These are phyloP conservation scores for Aphis gossypii DNA, from an alignment of 1,140 invertebrate species.

Conservation along the genomic window DNA sequence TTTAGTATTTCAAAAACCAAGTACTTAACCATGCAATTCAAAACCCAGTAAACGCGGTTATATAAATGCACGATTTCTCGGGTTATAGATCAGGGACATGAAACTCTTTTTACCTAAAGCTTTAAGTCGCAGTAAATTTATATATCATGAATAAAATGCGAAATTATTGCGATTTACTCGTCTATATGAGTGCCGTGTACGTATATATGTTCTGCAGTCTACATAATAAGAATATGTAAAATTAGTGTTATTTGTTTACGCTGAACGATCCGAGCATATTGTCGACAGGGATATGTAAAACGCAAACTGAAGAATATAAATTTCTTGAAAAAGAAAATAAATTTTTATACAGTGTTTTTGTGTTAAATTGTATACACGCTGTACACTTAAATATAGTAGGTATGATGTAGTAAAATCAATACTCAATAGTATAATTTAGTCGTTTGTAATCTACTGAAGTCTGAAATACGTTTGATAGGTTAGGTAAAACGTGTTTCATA, in stretches of 20 bases:
- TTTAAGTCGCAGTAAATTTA: background rate
- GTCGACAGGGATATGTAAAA: background rate
- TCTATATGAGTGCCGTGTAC: background rate
- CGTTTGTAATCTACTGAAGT: background rate
- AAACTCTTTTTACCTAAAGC: background rate
- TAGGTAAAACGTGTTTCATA: background rate
- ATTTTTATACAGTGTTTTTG: too few relatives aligned
- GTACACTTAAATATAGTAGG: too few relatives aligned
- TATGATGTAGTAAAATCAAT: background rate
- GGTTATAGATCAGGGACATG: background rate
- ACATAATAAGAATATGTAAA: background rate
- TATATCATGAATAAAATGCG: background rate
- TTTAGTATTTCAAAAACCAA: background rate
- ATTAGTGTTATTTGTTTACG: background rate
- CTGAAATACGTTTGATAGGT: background rate
- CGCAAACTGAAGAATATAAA: background rate
- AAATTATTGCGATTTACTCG: background rate
- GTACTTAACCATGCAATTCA: background rate
- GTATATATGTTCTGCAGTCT: too few relatives aligned
- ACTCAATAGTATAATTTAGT: background rate
- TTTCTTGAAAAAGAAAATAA: background rate
- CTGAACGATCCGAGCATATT: background rate
- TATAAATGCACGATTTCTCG: background rate
- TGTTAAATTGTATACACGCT: background rate
- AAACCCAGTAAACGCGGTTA: background rate